Evolutionary conservation across 2,888 invertebrate genomes (phyloP).

Genomic region (Troglohyphantes excavatus): DNA sequence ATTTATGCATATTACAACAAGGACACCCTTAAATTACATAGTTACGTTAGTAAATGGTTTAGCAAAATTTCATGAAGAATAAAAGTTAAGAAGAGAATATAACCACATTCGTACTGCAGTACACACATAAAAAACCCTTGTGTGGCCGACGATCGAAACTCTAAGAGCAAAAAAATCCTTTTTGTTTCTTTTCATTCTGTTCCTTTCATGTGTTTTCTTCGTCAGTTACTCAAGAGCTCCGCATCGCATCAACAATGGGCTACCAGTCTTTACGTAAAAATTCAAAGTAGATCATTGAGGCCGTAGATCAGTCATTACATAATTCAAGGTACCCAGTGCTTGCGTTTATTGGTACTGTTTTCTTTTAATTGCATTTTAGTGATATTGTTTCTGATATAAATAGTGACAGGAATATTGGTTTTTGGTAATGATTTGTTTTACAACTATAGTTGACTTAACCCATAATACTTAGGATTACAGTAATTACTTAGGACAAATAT

Average conservation of each 20-base stretch:
- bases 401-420: not conserved
- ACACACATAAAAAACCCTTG: not conserved
- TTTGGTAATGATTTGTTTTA: not conserved
- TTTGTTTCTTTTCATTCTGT: constrained; percentile 7
- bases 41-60: no score
- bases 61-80: no score
- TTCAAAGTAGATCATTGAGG: not conserved
- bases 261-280: constrained; percentile 23
- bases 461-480: no score
- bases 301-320: not conserved
- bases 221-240: constrained; percentile 12
- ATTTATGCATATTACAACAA: no score
- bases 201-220: not conserved
- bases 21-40: no score
- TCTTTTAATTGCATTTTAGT: not conserved
- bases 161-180: not conserved
- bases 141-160: not conserved
- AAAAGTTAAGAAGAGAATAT: no score
- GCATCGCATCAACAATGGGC: not conserved
- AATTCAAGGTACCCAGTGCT: not conserved
- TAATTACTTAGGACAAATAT: no score
- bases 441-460: not conserved
- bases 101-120: no score
- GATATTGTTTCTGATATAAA: not conserved
- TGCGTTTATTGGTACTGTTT: not conserved